Evolutionary conservation across 2,888 invertebrate genomes (phyloP), one percentile per base, ranked within the genome.

Genomic region (Hydropsyche betteni): DNA sequence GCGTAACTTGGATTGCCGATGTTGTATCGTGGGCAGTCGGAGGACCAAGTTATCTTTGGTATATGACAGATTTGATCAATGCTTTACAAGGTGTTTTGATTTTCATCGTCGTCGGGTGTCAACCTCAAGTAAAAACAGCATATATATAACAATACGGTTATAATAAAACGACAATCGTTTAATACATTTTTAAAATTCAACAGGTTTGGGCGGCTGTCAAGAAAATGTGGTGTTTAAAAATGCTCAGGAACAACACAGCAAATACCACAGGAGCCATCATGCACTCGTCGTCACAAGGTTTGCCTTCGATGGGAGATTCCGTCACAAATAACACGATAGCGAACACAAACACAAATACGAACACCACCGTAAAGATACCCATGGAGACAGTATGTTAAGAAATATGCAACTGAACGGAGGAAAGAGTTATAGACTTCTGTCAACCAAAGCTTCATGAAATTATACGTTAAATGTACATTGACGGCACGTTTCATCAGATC

Each of bases 41-140:
- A 80, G 94, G 94, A 5, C 94, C 94, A 0, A 88, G 91, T 81
- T 92, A 91, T 83, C 86, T 93, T 81, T 95, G 95, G 94, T 93
- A 94, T 85, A 88, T 93, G 80, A 93, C 94, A 73, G 95, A 96
- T 85, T 84, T 95, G 82, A 90, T 95, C 82, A 96, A 95, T 86
- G 93, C 94, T 80, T 88, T 94, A 81, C 95, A 95, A 85, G 96
- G 96, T 80, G 93, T 95, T 74, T 91, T 95, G 84, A 95, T 95
- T 82, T 96, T 95, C 85, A 91, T 94, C 82, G 95, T 95, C 80
- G 94, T 95, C 80, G 95, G 94, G 71, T 94, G 94, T 84, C 95
- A 95, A 87, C 95, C 94, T 76, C 95, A 95, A 88, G 92, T 92
- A 84, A 69, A 53, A 7, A n/a, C 4, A 4, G 14, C 50, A 24